Percentiles rank a stretch among this genome's conserved stretches.
These are phyloP conservation scores for Hanleya hanleyi DNA, from an alignment of 2,888 invertebrate species.

Conservation along the genomic window DNA sequence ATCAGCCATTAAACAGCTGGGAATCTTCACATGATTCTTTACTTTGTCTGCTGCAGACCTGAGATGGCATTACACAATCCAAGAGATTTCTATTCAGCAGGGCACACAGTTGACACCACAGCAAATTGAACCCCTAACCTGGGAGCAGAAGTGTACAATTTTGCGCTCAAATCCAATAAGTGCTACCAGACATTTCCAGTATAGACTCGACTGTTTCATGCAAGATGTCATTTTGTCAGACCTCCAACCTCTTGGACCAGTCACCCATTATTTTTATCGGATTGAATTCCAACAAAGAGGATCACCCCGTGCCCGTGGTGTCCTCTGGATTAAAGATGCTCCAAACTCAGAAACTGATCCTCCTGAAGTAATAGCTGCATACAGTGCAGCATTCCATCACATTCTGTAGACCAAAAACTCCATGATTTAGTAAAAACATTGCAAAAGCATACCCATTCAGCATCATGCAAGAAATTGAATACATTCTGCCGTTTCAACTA, in stretches of 20 bases:
- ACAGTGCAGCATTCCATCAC: neutral
- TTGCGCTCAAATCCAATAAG: neutral
- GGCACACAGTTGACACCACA: neutral
- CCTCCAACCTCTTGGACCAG: neutral
- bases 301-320: slow-evolving; percentile 12
- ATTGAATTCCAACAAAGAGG: slow-evolving; percentile 1
- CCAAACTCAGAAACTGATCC: slow-evolving; percentile 9
- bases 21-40: slow-evolving; percentile 15
- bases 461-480: neutral
- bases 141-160: neutral
- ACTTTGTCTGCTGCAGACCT: slow-evolving; percentile 9
- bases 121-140: neutral
- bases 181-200: neutral
- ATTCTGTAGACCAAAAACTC: neutral
- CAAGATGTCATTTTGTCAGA: neutral
- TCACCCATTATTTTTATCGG: slow-evolving; percentile 12
- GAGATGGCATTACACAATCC: neutral
- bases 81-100: neutral
- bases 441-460: neutral
- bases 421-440: neutral
- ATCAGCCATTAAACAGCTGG: slow-evolving; percentile 13
- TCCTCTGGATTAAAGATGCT: slow-evolving; percentile 16
- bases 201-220: neutral
- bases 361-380: neutral
- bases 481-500: neutral